These are phyloP conservation scores for Columba guinea DNA, from an alignment of 2,797 vertebrate genomes.

Conservation along the genomic window DNA sequence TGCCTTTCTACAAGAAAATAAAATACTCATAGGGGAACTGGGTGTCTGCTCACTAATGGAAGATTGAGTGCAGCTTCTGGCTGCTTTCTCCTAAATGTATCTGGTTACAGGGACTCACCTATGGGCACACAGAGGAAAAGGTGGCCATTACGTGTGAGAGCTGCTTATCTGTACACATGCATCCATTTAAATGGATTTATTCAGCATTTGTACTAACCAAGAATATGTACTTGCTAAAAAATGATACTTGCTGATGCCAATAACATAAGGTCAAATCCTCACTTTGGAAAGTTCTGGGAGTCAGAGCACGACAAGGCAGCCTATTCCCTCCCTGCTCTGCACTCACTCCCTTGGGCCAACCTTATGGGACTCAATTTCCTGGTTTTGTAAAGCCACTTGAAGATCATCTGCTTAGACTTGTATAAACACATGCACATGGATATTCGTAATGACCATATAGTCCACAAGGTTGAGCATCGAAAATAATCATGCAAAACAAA, in stretches of 20 bases:
- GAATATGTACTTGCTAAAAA: neutral
- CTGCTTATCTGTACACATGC: neutral
- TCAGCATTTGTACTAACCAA: neutral
- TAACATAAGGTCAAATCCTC: neutral
- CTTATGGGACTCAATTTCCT: neutral
- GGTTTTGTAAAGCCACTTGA: neutral
- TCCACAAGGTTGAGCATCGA: neutral
- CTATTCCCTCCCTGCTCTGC: neutral
- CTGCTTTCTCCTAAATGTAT: neutral
- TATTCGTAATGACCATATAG: neutral
- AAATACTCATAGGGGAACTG: neutral
- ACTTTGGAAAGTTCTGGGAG: neutral
- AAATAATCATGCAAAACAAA: neutral
- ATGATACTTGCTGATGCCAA: neutral
- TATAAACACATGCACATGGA: neutral
- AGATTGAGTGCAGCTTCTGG: neutral
- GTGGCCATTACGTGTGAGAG: neutral
- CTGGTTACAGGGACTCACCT: neutral
- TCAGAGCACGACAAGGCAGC: neutral
- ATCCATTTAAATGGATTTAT: neutral
- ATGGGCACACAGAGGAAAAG: neutral
- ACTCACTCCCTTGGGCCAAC: neutral
- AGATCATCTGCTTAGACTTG: neutral
- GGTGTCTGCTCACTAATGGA: neutral
- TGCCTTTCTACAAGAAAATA: neutral